These are phyloP conservation scores for Ranitomeya imitator DNA, from an alignment of 2,113 vertebrate genomes.

Conservation along the genomic window DNA sequence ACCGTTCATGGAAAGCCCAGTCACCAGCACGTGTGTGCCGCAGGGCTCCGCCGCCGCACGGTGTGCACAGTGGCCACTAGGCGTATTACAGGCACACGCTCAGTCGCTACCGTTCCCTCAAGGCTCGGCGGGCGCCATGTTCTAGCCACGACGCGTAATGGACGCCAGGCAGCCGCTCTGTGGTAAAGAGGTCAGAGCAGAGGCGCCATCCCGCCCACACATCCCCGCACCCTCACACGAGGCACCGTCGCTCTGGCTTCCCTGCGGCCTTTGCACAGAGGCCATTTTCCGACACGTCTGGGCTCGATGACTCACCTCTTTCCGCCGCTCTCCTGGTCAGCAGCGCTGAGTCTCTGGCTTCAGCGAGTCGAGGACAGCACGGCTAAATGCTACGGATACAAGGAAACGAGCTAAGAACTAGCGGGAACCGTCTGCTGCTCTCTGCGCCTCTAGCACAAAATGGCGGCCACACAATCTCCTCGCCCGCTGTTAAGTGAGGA, in stretches of 20 bases:
- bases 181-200: no score
- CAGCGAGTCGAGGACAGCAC: neutral
- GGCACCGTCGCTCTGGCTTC: neutral
- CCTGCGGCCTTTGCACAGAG: neutral
- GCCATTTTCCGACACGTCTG: constrained; percentile 22
- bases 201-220: no score
- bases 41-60: no score
- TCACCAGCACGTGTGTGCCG: no score
- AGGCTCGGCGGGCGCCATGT: no score
- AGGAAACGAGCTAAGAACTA: neutral
- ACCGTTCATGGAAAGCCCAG: no score
- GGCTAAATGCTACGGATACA: neutral
- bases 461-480: constrained; percentile 1
- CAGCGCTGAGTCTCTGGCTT: neutral
- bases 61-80: no score
- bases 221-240: neutral
- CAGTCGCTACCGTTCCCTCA: no score
- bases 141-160: no score
- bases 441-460: constrained; percentile 36
- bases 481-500: neutral
- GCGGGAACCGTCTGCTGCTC: no score
- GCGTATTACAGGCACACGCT: no score
- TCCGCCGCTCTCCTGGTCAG: neutral
- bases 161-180: no score
- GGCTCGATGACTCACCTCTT: constrained; percentile 31